phyloP scores from a whole-genome alignment of 2,888 invertebrate genomes.

The Phoenoteleia sp. region DNA sequence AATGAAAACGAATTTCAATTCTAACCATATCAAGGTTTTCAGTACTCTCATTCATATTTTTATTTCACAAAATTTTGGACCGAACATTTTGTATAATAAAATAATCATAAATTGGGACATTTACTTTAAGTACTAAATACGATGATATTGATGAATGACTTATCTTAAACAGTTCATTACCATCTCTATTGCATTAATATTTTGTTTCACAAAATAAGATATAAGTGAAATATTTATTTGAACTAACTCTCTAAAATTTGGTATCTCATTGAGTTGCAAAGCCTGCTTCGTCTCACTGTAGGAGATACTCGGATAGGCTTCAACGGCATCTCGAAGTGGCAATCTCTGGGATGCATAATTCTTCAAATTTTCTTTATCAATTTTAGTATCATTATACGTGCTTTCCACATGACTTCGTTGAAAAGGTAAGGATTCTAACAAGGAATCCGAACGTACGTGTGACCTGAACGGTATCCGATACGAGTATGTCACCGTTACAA shows the following conservation, averaged over 20 bases:
- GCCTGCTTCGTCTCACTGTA: slow-evolving; percentile 36
- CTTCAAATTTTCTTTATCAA: slow-evolving; percentile 11
- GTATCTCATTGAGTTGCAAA: slow-evolving; percentile 37
- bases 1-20: too few species aligned
- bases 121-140: too few species aligned
- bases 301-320: slow-evolving; percentile 85
- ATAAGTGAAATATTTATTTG: not conserved
- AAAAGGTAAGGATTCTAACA: slow-evolving; percentile 82
- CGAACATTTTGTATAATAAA: too few species aligned
- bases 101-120: too few species aligned
- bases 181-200: too few species aligned
- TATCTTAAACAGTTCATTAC: too few species aligned
- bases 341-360: slow-evolving; percentile 86
- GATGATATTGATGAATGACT: too few species aligned
- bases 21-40: too few species aligned
- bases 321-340: slow-evolving; percentile 93
- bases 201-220: not conserved
- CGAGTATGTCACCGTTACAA: slow-evolving; percentile 77
- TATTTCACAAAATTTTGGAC: too few species aligned
- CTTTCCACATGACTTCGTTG: slow-evolving; percentile 87
- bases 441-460: slow-evolving; percentile 70
- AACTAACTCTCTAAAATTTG: slow-evolving; percentile 60
- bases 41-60: too few species aligned
- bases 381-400: slow-evolving; percentile 78
- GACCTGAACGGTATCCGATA: slow-evolving; percentile 81